Conservation (phyloP, 2,797 vertebrate species). For the Poecilia velifera region DNA sequence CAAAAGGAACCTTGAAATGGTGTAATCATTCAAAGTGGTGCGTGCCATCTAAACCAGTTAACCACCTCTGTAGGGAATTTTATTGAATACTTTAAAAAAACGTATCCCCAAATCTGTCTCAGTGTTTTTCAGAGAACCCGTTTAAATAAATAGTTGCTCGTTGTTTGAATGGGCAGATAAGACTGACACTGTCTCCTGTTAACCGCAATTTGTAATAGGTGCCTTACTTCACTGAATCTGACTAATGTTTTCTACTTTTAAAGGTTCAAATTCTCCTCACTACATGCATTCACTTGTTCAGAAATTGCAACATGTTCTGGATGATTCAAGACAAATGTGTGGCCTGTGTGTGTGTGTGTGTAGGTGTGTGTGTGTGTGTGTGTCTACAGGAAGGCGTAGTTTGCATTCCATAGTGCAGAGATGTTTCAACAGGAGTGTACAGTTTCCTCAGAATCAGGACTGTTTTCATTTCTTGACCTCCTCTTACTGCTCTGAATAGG, state of each 20-base stretch:
- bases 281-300: slow-evolving; percentile 27
- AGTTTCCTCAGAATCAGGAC: slow-evolving; percentile 14
- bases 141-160: not conserved
- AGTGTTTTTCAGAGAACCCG: not conserved
- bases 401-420: slow-evolving; percentile 8
- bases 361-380: not conserved
- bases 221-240: not conserved
- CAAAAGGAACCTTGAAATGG: not conserved
- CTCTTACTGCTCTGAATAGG: not conserved
- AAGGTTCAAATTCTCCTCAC: not conserved
- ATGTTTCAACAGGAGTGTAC: not conserved
- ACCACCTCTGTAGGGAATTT: not conserved
- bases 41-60: not conserved
- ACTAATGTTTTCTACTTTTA: not conserved
- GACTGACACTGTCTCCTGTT: not conserved
- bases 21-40: not conserved
- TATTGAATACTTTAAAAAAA: not conserved
- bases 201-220: not conserved
- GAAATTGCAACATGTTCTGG: not conserved
- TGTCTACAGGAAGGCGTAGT: not conserved
- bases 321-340: slow-evolving; percentile 21
- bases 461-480: slow-evolving; percentile 6
- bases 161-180: not conserved
- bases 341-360: not conserved
- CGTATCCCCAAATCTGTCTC: not conserved